A percentile compares a stretch with the other conserved stretches of the same genome.
These are phyloP conservation scores for Pterocles gutturalis DNA, from an alignment of 2,113 vertebrate genomes.

Conservation along the genomic window DNA sequence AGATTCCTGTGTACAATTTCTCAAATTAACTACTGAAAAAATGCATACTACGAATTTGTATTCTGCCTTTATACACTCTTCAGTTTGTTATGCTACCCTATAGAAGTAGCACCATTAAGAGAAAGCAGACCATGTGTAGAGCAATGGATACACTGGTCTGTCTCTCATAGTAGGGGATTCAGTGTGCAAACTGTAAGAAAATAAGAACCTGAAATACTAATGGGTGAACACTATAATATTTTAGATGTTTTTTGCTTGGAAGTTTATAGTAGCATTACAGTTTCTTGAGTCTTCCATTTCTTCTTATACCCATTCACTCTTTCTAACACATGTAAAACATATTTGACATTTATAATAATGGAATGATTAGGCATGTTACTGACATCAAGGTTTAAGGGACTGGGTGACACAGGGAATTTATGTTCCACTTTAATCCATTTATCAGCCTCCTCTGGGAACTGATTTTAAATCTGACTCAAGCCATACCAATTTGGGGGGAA, in stretches of 20 bases:
- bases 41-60: neutral
- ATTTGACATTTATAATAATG: conserved; percentile 74
- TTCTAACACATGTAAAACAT: conserved; percentile 63
- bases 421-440: conserved; percentile 77
- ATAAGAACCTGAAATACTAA: neutral
- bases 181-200: neutral
- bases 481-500: neutral
- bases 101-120: neutral
- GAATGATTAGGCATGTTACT: conserved; percentile 75
- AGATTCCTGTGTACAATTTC: neutral
- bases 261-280: neutral
- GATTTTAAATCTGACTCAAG: conserved; percentile 71
- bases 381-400: conserved; percentile 72
- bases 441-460: conserved; percentile 58
- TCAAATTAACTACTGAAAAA: neutral
- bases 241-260: conserved; percentile 14
- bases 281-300: conserved; percentile 38
- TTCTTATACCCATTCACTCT: conserved; percentile 36
- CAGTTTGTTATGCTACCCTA: neutral
- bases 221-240: neutral
- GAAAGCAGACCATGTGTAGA: neutral
- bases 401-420: conserved; percentile 72
- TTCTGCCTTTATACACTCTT: neutral
- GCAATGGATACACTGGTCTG: neutral
- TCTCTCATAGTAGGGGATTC: neutral